These are phyloP conservation scores for Catocala nupta DNA, from an alignment of 2,888 invertebrate genomes.

Conservation along the genomic window DNA sequence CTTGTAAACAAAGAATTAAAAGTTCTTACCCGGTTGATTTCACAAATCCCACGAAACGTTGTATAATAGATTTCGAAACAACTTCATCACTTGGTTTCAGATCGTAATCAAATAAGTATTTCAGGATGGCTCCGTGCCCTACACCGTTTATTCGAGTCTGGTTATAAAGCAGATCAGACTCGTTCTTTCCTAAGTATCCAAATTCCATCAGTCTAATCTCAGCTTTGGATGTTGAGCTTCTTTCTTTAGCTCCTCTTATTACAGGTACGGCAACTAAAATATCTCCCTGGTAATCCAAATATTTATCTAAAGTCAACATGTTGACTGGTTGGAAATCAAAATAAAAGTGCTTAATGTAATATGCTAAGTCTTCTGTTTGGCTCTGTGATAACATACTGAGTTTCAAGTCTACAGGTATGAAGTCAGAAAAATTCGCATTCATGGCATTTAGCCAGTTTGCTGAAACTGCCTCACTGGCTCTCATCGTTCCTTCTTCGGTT, in stretches of 20 bases:
- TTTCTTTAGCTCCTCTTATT: slow-evolving; percentile 69
- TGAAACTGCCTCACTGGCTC: slow-evolving; percentile 65
- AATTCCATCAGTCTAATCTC: slow-evolving; percentile 72
- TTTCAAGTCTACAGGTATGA: slow-evolving; percentile 71
- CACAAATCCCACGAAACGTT: slow-evolving; percentile 66
- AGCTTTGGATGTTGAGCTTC: slow-evolving; percentile 63
- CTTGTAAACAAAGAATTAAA: neutral
- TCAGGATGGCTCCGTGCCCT: slow-evolving; percentile 71
- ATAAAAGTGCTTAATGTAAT: slow-evolving; percentile 53
- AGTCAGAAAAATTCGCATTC: slow-evolving; percentile 72
- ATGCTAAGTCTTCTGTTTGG: no score
- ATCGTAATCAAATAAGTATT: slow-evolving; percentile 73
- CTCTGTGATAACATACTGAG: slow-evolving; percentile 37
- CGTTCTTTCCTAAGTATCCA: slow-evolving; percentile 67
- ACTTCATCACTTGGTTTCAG: slow-evolving; percentile 55
- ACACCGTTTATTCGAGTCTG: slow-evolving; percentile 71
- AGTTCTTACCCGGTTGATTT: slow-evolving; percentile 66
- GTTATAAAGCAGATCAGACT: slow-evolving; percentile 68
- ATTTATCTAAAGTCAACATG: slow-evolving; percentile 72
- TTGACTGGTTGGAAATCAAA: slow-evolving; percentile 62
- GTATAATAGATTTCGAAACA: slow-evolving; percentile 58
- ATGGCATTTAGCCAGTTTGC: slow-evolving; percentile 67
- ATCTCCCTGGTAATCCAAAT: slow-evolving; percentile 76
- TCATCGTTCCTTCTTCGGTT: slow-evolving; percentile 74
- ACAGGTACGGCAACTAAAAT: slow-evolving; percentile 68